Evolutionary conservation across 2,113 vertebrate species (phyloP).

Genomic region (Toxotes chatareus): DNA sequence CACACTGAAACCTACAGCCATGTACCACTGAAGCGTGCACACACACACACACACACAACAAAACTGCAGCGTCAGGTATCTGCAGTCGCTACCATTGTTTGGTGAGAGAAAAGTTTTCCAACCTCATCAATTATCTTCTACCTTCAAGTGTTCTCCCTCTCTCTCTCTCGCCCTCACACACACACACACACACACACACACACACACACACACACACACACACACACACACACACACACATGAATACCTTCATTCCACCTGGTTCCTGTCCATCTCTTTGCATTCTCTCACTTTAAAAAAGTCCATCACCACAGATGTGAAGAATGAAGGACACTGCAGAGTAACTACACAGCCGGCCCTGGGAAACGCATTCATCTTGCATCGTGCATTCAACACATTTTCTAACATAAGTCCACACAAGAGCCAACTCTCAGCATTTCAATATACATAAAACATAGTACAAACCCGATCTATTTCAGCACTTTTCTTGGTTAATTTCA

Average conservation of each 20-base stretch:
- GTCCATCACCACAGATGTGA: neutral
- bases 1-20: conserved; percentile 15
- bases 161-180: neutral
- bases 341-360: neutral
- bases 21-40: conserved; percentile 3
- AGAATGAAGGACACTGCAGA: neutral
- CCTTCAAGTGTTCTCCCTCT: neutral
- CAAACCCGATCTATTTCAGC: neutral
- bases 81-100: conserved; percentile 32
- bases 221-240: neutral
- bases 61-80: conserved; percentile 46
- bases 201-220: neutral
- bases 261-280: neutral
- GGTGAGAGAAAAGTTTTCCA: conserved; percentile 36
- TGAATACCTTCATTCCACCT: neutral
- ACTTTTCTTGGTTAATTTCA: neutral
- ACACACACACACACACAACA: conserved; percentile 6
- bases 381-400: neutral
- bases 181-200: neutral
- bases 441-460: neutral
- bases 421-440: too few relatives aligned
- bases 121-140: conserved; percentile 43
- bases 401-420: neutral
- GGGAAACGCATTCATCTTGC: neutral
- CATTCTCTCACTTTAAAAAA: neutral